phyloP scores from a whole-genome alignment of 2,113 vertebrate species.

The Mandrillus leucophaeus region DNA sequence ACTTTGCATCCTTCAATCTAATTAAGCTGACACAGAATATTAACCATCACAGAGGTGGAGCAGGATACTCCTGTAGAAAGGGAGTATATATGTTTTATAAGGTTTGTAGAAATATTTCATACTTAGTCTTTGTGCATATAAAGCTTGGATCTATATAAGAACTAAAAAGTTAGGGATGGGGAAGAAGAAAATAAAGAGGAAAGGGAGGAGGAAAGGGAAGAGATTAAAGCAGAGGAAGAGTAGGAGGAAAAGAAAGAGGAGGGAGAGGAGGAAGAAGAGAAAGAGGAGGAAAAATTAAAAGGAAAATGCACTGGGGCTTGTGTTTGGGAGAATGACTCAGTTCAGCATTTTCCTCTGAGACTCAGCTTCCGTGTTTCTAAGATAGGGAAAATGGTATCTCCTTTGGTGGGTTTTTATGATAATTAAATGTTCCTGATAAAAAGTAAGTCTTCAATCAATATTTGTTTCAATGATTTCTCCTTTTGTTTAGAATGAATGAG shows the following conservation, averaged over 20 bases:
- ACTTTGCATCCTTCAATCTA: too few species aligned
- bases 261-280: background rate
- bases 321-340: background rate
- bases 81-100: background rate
- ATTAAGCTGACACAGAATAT: too few species aligned
- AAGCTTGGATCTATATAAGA: background rate
- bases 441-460: conserved; percentile 25
- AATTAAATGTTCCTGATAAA: background rate
- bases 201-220: background rate
- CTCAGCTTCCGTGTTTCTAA: background rate
- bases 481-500: conserved; percentile 21
- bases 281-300: background rate
- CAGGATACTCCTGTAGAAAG: background rate
- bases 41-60: background rate
- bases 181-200: background rate
- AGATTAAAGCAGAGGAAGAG: background rate
- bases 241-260: background rate
- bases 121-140: background rate
- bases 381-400: background rate
- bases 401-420: background rate
- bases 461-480: conserved; percentile 15
- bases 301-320: background rate
- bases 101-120: background rate
- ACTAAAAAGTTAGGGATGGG: background rate
- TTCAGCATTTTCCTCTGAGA: background rate